Evolutionary conservation across 2,888 invertebrate genomes (phyloP), one percentile per base, ranked within the genome.

Genomic region (Luperina nickerlii): DNA sequence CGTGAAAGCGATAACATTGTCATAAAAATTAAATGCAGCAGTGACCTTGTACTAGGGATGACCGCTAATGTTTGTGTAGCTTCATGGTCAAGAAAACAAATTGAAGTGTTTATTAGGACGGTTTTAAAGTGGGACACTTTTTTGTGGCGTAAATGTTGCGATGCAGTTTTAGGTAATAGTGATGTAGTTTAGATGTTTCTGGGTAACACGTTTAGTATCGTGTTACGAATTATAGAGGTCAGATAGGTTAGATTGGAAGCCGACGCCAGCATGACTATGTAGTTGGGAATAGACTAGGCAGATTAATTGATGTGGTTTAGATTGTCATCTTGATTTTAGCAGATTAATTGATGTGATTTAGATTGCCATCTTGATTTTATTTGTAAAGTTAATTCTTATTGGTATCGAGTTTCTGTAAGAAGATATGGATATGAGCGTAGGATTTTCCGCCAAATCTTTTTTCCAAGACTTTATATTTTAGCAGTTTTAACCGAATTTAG

Each of bases 21-120:
- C 74, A 72, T 88, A 82, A 86, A 86, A 88, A 86, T 85, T 76
- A 42, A 86, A 76, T 77, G 86, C 79, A 82, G 45, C 75, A 0
- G 24, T 79, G 77, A 82, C 86, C 86, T 85, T 86, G 45, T 69
- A 38, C 63, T 45, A 63, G 60, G 65, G 45, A 54, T 79, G 68
- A 75, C 66, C 78, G 54, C 74, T 73, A 32, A 69, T 74, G 66
- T 77, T 74, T 74, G 48, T 48, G 38, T 13, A 32, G 63, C 8
- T 76, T 78, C 81, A 87, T 15, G 72, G 85, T 57, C 42, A 84
- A 73, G 76, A 77, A 75, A 87, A 77, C 66, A 77, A 69, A 38
- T 65, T 32, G 24, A 87, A 65, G 45, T 45, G 38, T n/a, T 20
- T 57, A 18, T 63, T 45, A 54, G 57, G 62, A 20, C 8, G 8